phyloP scores from a whole-genome alignment of 2,113 vertebrate species.

The Caloenas nicobarica region DNA sequence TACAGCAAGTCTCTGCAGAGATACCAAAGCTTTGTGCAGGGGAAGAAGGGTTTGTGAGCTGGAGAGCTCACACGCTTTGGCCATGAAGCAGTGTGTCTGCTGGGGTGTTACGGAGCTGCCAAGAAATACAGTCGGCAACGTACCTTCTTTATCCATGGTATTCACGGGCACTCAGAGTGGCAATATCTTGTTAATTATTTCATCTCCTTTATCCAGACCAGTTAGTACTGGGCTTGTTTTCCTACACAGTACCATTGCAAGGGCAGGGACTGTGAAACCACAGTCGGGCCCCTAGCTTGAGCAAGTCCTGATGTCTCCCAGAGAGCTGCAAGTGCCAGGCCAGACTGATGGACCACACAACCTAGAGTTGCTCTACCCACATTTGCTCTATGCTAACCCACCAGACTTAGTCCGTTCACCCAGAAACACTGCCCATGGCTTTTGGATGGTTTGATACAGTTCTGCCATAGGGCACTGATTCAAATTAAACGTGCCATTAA shows the following conservation, averaged over 20 bases:
- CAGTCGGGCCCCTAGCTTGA: background rate
- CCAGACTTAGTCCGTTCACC: background rate
- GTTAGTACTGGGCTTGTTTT: background rate
- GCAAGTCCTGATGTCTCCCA: background rate
- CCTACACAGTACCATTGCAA: background rate
- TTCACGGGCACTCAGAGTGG: background rate
- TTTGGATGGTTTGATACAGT: background rate
- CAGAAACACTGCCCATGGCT: background rate
- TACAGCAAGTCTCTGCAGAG: background rate
- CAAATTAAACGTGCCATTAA: background rate
- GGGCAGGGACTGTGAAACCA: background rate
- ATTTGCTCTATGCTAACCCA: background rate
- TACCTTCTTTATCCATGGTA: background rate
- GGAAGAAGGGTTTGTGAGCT: background rate
- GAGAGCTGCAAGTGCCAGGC: background rate
- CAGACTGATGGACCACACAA: background rate
- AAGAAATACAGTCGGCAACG: background rate
- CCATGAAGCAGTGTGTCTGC: background rate
- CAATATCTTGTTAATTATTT: background rate
- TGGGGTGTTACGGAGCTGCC: fast-evolving
- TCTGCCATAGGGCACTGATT: background rate
- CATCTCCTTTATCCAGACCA: background rate
- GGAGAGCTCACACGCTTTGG: background rate
- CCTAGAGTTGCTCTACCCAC: background rate
- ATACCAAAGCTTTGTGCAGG: background rate